Conservation (phyloP, 2,888 invertebrate species). For the Emmelina monodactyla region DNA sequence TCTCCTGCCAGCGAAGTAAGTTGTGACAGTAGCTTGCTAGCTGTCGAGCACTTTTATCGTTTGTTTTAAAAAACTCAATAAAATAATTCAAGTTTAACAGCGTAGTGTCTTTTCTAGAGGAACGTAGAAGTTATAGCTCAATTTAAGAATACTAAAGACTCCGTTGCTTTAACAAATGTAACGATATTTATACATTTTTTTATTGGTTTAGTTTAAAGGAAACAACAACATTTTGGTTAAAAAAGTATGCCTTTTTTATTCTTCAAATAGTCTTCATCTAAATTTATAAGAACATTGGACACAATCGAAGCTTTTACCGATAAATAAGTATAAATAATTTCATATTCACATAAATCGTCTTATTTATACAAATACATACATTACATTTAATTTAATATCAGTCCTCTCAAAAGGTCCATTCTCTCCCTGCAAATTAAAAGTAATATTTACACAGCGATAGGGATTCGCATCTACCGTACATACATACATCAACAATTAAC, state of each 20-base stretch:
- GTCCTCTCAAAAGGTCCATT: slow-evolving; percentile 67
- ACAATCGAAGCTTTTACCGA: slow-evolving; percentile 67
- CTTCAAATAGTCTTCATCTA: slow-evolving; percentile 67
- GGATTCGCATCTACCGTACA: slow-evolving; percentile 64
- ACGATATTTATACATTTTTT: no score
- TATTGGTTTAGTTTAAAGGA: slow-evolving; percentile 18
- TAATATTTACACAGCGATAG: slow-evolving; percentile 66
- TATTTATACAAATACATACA: slow-evolving; percentile 66
- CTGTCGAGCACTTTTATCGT: no score
- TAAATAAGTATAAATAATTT: slow-evolving; percentile 68
- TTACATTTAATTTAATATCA: slow-evolving; percentile 65
- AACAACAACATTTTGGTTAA: slow-evolving; percentile 58
- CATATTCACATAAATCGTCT: slow-evolving; percentile 65
- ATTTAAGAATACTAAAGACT: no score
- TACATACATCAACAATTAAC: slow-evolving; percentile 67
- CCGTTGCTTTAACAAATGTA: no score
- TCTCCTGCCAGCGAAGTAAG: no score
- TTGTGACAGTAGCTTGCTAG: no score
- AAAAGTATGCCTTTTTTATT: slow-evolving; percentile 67
- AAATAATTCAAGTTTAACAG: no score
- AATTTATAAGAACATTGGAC: slow-evolving; percentile 68
- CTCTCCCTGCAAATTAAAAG: slow-evolving; percentile 66
- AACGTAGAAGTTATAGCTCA: no score
- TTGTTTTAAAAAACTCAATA: no score
- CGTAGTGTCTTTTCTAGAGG: no score